A percentile compares a stretch with the other conserved stretches of the same genome.
phyloP scores from a whole-genome alignment of 2,113 vertebrate species.

The Pterocles gutturalis region DNA sequence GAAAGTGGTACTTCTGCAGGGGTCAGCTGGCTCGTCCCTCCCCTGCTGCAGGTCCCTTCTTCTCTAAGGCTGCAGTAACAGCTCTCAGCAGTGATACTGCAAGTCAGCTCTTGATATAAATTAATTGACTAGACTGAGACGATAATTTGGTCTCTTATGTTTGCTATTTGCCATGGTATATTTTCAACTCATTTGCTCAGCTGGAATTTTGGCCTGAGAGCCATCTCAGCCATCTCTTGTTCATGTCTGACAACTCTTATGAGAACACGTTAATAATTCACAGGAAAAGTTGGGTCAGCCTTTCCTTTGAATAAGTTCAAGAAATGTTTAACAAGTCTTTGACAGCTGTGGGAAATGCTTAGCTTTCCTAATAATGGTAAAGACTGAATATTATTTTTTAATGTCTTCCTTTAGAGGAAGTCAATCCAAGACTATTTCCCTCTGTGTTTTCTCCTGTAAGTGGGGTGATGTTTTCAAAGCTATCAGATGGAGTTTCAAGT shows the following conservation, averaged over 20 bases:
- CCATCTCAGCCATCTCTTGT: neutral
- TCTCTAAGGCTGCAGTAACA: neutral
- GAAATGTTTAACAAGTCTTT: slow-evolving; percentile 8
- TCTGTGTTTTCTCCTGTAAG: neutral
- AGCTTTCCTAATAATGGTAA: neutral
- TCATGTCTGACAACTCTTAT: neutral
- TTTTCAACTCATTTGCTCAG: neutral
- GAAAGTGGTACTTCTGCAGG: neutral
- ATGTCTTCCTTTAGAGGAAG: neutral
- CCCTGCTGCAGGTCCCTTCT: neutral
- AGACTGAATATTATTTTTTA: neutral
- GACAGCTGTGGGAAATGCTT: neutral
- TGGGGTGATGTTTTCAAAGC: neutral
- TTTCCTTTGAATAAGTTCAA: neutral
- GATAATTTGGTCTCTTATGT: neutral
- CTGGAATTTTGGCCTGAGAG: neutral
- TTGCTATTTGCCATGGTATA: neutral
- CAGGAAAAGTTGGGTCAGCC: neutral
- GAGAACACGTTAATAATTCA: neutral
- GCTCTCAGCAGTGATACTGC: neutral
- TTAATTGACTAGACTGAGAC: neutral
- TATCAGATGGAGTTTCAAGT: neutral
- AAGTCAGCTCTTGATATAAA: neutral
- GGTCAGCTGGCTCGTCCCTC: neutral
- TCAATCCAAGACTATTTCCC: neutral